A percentile compares a stretch with the other conserved stretches of the same genome.
These are phyloP conservation scores for Brachyhypopomus gauderio DNA, from an alignment of 2,113 vertebrate species.

Conservation along the genomic window DNA sequence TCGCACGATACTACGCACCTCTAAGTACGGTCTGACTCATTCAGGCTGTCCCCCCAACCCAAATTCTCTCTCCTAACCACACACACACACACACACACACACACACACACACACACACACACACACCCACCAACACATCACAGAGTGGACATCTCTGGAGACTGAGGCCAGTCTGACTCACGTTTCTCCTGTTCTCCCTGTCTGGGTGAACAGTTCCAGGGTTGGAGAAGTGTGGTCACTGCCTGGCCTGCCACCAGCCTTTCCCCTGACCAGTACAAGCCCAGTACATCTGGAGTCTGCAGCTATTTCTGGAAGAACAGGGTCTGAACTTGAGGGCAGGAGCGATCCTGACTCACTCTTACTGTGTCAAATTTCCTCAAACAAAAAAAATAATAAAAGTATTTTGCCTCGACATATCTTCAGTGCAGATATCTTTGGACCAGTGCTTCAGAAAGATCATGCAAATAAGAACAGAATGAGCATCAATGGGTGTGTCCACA, in stretches of 20 bases:
- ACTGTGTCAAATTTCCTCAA: background rate
- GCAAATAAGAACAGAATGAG: no score
- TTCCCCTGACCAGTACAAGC: slow-evolving; percentile 22
- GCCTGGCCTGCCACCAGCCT: slow-evolving; percentile 39
- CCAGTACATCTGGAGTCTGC: slow-evolving; percentile 17
- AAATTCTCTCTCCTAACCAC: no score
- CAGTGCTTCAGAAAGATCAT: background rate
- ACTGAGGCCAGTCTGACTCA: background rate
- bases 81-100: no score
- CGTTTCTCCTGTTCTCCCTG: background rate
- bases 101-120: no score
- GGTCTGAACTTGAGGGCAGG: background rate
- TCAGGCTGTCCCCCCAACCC: background rate
- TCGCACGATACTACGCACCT: slow-evolving; percentile 43
- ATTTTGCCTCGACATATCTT: no score
- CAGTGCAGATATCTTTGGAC: background rate
- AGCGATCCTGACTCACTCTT: slow-evolving; percentile 28
- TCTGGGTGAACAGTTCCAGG: slow-evolving; percentile 34
- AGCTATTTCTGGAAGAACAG: slow-evolving; percentile 31
- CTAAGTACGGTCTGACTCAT: slow-evolving; percentile 13
- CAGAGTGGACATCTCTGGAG: background rate
- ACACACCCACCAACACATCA: no score
- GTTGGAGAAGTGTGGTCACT: slow-evolving; percentile 51
- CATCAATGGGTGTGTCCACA: no score
- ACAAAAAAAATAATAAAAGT: no score